Evolutionary conservation across 1,140 invertebrate species (phyloP).

Genomic region (Maconellicoccus hirsutus): DNA sequence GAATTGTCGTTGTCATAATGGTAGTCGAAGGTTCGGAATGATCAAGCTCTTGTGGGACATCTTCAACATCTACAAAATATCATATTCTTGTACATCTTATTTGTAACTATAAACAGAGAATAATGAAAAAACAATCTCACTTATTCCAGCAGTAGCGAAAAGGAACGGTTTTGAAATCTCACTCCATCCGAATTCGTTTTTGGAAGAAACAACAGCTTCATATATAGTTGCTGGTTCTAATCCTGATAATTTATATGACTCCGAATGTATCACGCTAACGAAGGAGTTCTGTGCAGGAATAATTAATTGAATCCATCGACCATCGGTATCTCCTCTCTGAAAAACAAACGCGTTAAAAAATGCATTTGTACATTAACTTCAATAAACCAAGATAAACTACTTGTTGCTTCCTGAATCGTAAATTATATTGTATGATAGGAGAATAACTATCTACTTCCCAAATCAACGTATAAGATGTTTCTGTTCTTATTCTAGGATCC

Average conservation of each 20-base stretch:
- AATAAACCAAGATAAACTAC: not conserved
- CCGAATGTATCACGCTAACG: slow-evolving; percentile 45
- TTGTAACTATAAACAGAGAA: too few relatives aligned
- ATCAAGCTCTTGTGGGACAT: not conserved
- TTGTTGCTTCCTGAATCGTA: slow-evolving; percentile 37
- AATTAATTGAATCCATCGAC: slow-evolving; percentile 48
- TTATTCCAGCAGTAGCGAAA: slow-evolving; percentile 49
- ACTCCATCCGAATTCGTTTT: slow-evolving; percentile 52
- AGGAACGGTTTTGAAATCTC: slow-evolving; percentile 46
- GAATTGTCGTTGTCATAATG: not conserved
- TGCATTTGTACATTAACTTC: not conserved
- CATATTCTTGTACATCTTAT: too few relatives aligned
- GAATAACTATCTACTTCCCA: slow-evolving; percentile 46
- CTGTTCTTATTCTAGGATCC: slow-evolving; percentile 35
- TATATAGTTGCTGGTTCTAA: slow-evolving; percentile 47
- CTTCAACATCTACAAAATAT: not conserved
- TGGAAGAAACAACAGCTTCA: slow-evolving; percentile 49
- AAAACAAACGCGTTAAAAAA: not conserved
- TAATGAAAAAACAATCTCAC: slow-evolving; percentile 36
- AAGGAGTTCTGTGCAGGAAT: slow-evolving; percentile 47
- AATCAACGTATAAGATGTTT: slow-evolving; percentile 42
- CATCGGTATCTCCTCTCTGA: slow-evolving; percentile 14
- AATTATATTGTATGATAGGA: slow-evolving; percentile 41
- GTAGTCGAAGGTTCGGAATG: not conserved
- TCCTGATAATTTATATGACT: slow-evolving; percentile 44